Evolutionary conservation across 2,113 vertebrate genomes (phyloP), one percentile per base, ranked within the genome.

Genomic region (Hippocampus barbouri): DNA sequence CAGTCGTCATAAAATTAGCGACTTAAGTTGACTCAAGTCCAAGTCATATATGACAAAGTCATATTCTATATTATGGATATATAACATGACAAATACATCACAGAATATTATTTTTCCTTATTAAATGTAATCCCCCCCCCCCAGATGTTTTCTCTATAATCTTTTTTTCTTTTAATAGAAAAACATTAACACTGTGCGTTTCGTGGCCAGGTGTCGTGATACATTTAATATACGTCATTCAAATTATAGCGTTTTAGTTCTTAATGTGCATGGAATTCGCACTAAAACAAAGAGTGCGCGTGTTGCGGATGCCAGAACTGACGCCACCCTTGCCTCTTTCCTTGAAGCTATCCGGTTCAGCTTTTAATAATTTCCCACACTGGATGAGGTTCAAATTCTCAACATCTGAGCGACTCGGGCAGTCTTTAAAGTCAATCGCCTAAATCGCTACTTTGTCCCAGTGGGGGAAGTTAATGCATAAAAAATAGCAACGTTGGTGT

Each of bases 401-500:
- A 45, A 23, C 64, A 45, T 47, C 14, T 43, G 20, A 64, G 21
- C 21, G 2, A 65, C 10, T 21, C 15, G 6, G 1, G 41, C 9
- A 11, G 14, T 64, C 20, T 43, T 45, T 47, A 15, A 47, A 45
- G 14, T 47, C 64, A 16, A 12, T 23, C 62, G 71, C 41, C 25
- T 51, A 82, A 72, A 83, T 88, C 77, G 81, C 54, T 59, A 43
- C 54, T 4, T 8, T 38, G 30, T 11, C 4, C 69, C 54, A 56
- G 45, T 63, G 14, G 27, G 34, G 61, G 49, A 63, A 61, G 41
- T 66, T 80, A 78, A 83, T 84, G 72, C 75, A 76, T 25, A 9
- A 77, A 70, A 76, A 78, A 79, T 45, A 63, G 53, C 54, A 75
- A 68, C 70, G 73, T 72, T 79, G 71, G 57, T 62, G 25, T 74